Base-by-base conservation (phyloP, 2,888 invertebrate genomes). In the Emmelina monodactyla region DNA sequence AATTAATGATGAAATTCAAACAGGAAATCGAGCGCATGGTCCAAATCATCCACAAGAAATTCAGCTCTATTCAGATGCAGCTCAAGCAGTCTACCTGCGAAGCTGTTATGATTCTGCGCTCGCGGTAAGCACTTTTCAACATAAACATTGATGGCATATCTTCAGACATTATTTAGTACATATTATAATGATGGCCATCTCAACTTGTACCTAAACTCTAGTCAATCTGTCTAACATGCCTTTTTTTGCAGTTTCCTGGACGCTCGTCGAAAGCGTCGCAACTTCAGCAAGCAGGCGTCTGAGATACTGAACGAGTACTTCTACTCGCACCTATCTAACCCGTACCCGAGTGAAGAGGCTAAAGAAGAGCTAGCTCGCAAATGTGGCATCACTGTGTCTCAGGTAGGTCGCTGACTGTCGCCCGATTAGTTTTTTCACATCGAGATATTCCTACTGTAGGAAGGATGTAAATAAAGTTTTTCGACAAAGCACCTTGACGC, bases 281-380 rank as follows among this genome's bases (percentile, higher is more conserved):
- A 99, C 82, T 99, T 99, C 82, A 97, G 97, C 85, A 99, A 99
- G 83, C 97, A 98, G 75, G 98, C 98, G 37, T 98, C 98, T 15
- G 98, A 99, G 84, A 95, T 98, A 57, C 85, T 99, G 53, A 99
- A 99, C 80, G 98, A 99, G 82, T 99, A 99, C 78, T 99, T 99
- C 83, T 99, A 99, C 83, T 97, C 97, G 55, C 98, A 99, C 82
- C 87, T 99, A 58, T 96, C 95, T 66, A 99, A 99, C 85, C 99
- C 99, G 16, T 99, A 99, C 83, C 99, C 99, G 46, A 96, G 96
- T 63, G 99, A 99, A 83, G 99, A 99, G 82, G 98, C 98, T 47
- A 99, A 99, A 79, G 99, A 99, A 82, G 99, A 99, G 71, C 85
- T 99, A 69, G 99, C 99, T 37, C 86, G 97, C 71, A 98, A 98